Percentiles rank a stretch among this genome's conserved stretches.
Evolutionary conservation across 2,797 vertebrate genomes (phyloP).

Genomic region (Gambusia yucatana): DNA sequence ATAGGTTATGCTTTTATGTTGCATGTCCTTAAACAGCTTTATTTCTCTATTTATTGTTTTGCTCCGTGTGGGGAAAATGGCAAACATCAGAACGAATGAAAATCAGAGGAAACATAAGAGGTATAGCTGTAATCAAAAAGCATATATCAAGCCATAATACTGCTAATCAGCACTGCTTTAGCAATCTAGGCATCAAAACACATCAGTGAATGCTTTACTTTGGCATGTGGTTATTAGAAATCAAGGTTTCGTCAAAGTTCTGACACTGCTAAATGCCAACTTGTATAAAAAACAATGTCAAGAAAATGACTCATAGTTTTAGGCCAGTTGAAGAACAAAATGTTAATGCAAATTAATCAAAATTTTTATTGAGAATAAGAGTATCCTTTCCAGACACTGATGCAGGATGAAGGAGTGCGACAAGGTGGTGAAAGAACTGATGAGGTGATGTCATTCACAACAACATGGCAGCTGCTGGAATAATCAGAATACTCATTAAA

Average conservation of each 20-base stretch:
- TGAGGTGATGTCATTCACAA: not conserved
- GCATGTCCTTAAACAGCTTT: not conserved
- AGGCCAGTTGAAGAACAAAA: too few species aligned
- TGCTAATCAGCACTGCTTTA: constrained; percentile 1
- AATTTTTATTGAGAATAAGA: not conserved
- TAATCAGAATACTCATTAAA: not conserved
- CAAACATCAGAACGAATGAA: not conserved
- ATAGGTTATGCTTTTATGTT: not conserved
- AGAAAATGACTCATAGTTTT: not conserved
- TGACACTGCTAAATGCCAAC: not conserved
- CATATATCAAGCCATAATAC: constrained; percentile 7
- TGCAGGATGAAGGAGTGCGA: not conserved
- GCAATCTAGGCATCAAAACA: not conserved
- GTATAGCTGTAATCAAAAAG: not conserved
- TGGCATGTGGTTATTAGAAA: not conserved
- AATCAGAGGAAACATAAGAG: constrained; percentile 6
- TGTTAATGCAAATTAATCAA: not conserved
- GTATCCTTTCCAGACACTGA: not conserved
- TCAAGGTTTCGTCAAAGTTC: not conserved
- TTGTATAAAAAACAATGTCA: not conserved
- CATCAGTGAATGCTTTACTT: not conserved
- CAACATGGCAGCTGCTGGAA: not conserved
- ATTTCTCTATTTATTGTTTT: not conserved
- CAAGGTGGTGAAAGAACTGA: not conserved
- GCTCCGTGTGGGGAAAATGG: not conserved